Evolutionary conservation across 2,888 invertebrate genomes (phyloP).

Genomic region (Hirtodrosophila duncani): DNA sequence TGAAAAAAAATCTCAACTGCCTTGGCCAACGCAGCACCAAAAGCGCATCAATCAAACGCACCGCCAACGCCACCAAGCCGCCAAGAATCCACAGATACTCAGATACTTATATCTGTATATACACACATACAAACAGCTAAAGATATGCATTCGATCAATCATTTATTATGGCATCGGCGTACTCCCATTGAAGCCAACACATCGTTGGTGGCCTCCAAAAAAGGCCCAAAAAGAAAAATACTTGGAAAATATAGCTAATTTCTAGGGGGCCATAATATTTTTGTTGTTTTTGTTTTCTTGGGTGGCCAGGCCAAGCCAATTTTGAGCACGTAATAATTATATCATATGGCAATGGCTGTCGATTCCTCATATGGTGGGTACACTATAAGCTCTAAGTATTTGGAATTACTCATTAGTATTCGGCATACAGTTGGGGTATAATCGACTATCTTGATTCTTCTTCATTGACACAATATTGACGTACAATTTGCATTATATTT

Average conservation of each 20-base stretch:
- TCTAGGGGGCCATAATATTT: constrained; percentile 38
- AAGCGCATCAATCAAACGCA: constrained; percentile 68
- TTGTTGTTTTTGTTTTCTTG: constrained; percentile 11
- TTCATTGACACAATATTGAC: no score
- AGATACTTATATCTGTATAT: constrained; percentile 3
- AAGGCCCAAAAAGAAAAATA: constrained; percentile 34
- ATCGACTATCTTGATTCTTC: no score
- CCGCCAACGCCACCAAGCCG: constrained; percentile 59
- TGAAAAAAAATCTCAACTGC: constrained; percentile 47
- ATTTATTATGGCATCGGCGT: constrained; percentile 68
- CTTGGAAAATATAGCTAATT: constrained; percentile 52
- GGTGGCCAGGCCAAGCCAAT: constrained; percentile 31
- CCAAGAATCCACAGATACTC: constrained; percentile 15
- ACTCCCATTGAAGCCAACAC: constrained; percentile 62
- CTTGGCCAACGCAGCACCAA: constrained; percentile 51
- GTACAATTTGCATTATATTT: no score
- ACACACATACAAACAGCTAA: constrained; percentile 19
- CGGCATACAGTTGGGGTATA: no score
- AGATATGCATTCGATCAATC: constrained; percentile 57
- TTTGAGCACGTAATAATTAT: constrained; percentile 42
- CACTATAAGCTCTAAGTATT: neutral
- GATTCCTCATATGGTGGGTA: constrained; percentile 14
- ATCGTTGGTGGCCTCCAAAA: constrained; percentile 55
- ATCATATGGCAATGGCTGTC: constrained; percentile 33
- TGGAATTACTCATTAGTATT: no score